These are phyloP conservation scores for Alfaro cultratus DNA, from an alignment of 2,797 vertebrate species.

Conservation along the genomic window DNA sequence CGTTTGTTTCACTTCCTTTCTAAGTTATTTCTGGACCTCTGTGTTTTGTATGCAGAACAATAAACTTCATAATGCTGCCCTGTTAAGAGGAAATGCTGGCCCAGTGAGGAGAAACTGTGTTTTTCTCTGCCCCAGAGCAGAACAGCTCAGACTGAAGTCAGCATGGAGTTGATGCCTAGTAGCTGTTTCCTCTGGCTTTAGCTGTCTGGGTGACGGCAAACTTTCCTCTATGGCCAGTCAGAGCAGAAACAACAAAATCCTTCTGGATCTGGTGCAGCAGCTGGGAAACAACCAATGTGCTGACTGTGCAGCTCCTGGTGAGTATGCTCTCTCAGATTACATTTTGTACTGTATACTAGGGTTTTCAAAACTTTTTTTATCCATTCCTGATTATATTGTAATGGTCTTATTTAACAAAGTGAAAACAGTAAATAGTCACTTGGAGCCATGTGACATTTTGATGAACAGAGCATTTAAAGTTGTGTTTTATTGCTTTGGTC, in stretches of 20 bases:
- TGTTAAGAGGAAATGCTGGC: conserved; percentile 71
- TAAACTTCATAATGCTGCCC: conserved; percentile 59
- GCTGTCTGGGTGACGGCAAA: conserved; percentile 28
- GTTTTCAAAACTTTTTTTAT: neutral
- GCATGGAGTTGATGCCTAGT: conserved; percentile 49
- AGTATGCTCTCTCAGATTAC: conserved; percentile 46
- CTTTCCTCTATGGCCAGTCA: conserved; percentile 73
- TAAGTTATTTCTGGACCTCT: conserved; percentile 70
- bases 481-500: conserved; percentile 5
- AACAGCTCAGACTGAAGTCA: conserved; percentile 16
- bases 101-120: conserved; percentile 21
- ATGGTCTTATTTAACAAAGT: neutral
- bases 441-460: neutral
- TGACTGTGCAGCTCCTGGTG: conserved; percentile 88
- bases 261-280: conserved; percentile 81
- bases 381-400: neutral
- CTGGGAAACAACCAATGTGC: conserved; percentile 85
- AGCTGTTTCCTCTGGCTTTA: conserved; percentile 32
- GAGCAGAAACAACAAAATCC: conserved; percentile 85
- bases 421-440: neutral
- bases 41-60: conserved; percentile 74
- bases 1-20: conserved; percentile 77
- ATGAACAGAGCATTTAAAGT: conserved; percentile 23
- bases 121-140: conserved; percentile 33
- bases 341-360: neutral